Evolutionary conservation across 2,113 vertebrate genomes (phyloP), one percentile per base, ranked within the genome.

Genomic region (Eptesicus fuscus): DNA sequence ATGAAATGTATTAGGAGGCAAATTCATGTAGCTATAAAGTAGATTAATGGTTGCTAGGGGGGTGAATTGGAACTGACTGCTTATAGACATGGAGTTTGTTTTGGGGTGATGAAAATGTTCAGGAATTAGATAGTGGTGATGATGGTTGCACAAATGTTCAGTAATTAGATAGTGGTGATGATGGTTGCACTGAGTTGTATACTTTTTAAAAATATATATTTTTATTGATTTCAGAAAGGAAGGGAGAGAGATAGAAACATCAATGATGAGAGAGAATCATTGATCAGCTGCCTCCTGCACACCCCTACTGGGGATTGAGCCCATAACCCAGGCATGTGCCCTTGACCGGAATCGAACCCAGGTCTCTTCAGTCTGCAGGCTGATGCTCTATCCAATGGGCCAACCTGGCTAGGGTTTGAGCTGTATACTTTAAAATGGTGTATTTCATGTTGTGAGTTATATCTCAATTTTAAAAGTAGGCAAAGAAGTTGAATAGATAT

Each of bases 141-240:
- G 69, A 90, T 92, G 40, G n/a, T 71, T 61, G n/a, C 10, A 78
- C 16, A 90, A 83, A 83, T 90, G n/a, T 40, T 96, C 67, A 51
- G 67, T 53, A 83, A 77, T 89, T 76, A 87, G 73, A 78, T 87
- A 92, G 61, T 78, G 53, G 53, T 78, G 61, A 90, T 92, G 69
- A 90, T 92, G 40, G n/a, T 71, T 61, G n/a, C 10, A 87, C 56
- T 87, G 80, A 73, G 84, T 44, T 71, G 40, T 35, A 92, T 22
- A 79, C 20, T 90, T 90, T 59, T 25, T 1, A 23, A 59, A 59
- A 14, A 49, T 49, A 59, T 59, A 59, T 25, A 6, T 59, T 56
- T 59, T 59, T 59, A 59, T 59, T 59, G 56, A 59, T 59, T 59
- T 59, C 56, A 59, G 22, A 59, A 56, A 59, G 56, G 56, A 59